Percentiles rank a stretch among this genome's conserved stretches.
Evolutionary conservation across 2,113 vertebrate species (phyloP).

Genomic region (Manacus vitellinus): DNA sequence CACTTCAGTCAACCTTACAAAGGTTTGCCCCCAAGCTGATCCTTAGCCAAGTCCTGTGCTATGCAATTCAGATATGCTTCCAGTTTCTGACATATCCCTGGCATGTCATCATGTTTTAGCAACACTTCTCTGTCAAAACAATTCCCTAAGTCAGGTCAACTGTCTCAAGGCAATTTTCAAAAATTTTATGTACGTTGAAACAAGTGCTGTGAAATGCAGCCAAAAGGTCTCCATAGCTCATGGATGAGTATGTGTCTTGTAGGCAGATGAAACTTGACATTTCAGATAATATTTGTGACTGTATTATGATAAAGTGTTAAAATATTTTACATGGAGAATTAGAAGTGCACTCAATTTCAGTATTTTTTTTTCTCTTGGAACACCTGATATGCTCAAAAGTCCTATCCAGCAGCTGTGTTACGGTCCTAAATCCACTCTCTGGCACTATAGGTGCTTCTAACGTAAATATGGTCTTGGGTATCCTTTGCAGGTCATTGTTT

Average conservation of each 20-base stretch:
- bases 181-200: not conserved
- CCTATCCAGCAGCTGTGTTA: not conserved
- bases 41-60: not conserved
- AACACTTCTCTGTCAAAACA: not conserved
- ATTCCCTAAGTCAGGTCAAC: not conserved
- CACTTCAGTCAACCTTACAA: not conserved
- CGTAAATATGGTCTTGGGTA: not conserved
- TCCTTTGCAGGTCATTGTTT: not conserved
- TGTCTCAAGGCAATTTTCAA: not conserved
- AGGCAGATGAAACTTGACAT: not conserved
- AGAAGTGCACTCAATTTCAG: not conserved
- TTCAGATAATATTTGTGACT: not conserved
- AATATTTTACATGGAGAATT: not conserved
- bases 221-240: not conserved
- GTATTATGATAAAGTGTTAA: not conserved
- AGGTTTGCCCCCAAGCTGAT: not conserved
- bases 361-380: not conserved
- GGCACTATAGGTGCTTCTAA: not conserved
- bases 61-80: fast-evolving
- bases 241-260: not conserved
- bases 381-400: not conserved
- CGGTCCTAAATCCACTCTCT: not conserved
- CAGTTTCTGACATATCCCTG: not conserved
- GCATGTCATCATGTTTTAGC: not conserved
- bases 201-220: not conserved